Base-by-base conservation (phyloP, 2,888 invertebrate species). In the Escarpia spicata region DNA sequence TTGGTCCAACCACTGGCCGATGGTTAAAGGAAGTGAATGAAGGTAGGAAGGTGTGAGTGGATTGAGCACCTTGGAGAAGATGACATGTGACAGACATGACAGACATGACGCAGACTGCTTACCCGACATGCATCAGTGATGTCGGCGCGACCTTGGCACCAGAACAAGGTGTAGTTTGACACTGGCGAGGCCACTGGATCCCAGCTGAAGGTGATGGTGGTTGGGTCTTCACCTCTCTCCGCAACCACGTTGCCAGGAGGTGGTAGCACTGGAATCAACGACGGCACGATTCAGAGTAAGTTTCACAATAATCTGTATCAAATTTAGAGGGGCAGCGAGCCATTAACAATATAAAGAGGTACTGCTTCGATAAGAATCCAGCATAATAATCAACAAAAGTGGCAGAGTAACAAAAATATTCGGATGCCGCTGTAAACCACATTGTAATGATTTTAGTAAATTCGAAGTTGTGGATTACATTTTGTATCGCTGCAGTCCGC, bases 81-180 rank as follows among this genome's bases (percentile, higher is more conserved):
- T 37, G n/a, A n/a, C n/a, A n/a, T 26, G 75, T 75, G 75, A 75
- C 75, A 75, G 19, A 75, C 75, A 26, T 19, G 75, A 75, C 52
- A 52, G 12, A 75, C 75, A n/a, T 75, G 26, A 75, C 75, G 6
- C 75, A 75, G 75, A 26, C 19, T 19, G 26, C 75, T 75, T 75
- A 75, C 75, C 75, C 4, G n/a, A 26, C 75, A 75, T 52, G 52
- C 52, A 26, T 19, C 19, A 75, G 75, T 75, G 75, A 75, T 26
- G 75, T 75, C 75, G 26, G n/a, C 26, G 6, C 75, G 75, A 75
- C 75, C 75, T 26, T 75, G 75, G 19, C 75, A 75, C 75, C 75
- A 75, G 75, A 75, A 75, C 26, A 75, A 75, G 75, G 75, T 75
- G 75, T 75, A 75, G 75, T 75, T 75, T 75, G 75, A 75, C 75